Conservation (phyloP, 2,797 vertebrate genomes). For the Scolopax bukidnonensis region DNA sequence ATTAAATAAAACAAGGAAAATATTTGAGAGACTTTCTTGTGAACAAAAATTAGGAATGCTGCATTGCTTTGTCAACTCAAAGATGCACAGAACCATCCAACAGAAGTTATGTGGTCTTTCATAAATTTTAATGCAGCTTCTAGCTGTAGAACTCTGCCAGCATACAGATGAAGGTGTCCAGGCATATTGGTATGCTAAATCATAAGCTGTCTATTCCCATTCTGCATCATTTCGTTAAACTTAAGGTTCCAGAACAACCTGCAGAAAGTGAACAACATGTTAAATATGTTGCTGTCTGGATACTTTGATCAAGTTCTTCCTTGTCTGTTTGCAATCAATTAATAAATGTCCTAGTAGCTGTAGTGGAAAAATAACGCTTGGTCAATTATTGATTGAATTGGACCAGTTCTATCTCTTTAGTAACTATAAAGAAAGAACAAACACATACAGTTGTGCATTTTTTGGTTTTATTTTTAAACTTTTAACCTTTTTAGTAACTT, state of each 20-base stretch:
- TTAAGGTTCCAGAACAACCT: slow-evolving; percentile 59
- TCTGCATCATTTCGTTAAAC: slow-evolving; percentile 27
- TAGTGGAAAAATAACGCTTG: neutral
- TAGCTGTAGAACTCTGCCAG: slow-evolving; percentile 38
- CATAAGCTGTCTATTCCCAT: slow-evolving; percentile 37
- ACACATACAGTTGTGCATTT: neutral
- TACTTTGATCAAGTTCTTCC: neutral
- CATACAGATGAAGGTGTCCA: slow-evolving; percentile 71
- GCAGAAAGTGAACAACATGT: slow-evolving; percentile 27
- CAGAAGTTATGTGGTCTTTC: neutral
- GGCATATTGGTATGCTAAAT: slow-evolving; percentile 38
- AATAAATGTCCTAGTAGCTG: neutral
- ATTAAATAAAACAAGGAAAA: neutral
- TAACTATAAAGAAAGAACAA: neutral
- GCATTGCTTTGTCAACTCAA: slow-evolving; percentile 1
- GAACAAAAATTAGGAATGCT: neutral
- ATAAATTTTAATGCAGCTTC: slow-evolving; percentile 59
- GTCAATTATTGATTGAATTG: neutral
- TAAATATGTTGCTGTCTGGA: slow-evolving; percentile 26
- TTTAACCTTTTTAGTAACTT: neutral
- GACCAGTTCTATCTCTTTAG: neutral
- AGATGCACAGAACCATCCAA: neutral
- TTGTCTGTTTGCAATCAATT: neutral
- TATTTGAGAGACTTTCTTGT: neutral
- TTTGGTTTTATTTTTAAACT: neutral